Base-by-base conservation (phyloP, 2,797 vertebrate genomes). In the Ctenochaetus hawaiiensis region DNA sequence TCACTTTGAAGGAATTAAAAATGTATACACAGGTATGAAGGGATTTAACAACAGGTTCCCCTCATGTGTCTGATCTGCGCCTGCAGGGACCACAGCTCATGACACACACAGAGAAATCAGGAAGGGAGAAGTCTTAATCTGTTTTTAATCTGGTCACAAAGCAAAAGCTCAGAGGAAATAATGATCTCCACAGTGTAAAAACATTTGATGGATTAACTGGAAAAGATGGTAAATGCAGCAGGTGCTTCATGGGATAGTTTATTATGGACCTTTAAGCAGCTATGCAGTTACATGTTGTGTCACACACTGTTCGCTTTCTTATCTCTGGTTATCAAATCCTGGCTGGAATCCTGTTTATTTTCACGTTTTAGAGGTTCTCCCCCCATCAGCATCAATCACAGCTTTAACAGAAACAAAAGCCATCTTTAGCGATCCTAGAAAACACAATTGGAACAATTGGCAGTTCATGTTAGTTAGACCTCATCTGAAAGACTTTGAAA, bases 1-100 rank as follows among this genome's bases (percentile, higher is more conserved):
- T 34, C 30, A 11, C 34, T 20, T 6, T 11, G 62, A 1, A 51
- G 10, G 9, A 8, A 43, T 41, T 53, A 20, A 16, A 6, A 45
- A 17, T 45, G 44, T 16, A 45, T 6, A 49, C 37, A 37, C 8
- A 26, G 2, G 18, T 16, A 49, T 54, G 17, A 18, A 57, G 41
- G 17, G 30, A 58, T 63, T 60, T 67, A 59, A 66, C 34, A 76
- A 26, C 43, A 71, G 59, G 39, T 44, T 75, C 13, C 56, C 4
- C 43, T 57, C 14, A n/a, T 59, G 20, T n/a, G 41, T 52, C 56
- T 45, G 30, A 34, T 34, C 30, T 34, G 30, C 6, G 23, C 53
- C 49, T 74, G 63, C 64, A 73, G 66, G 62, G 45, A 62, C 45
- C 9, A 14, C 13, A 54, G n/a, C 37, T 47, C 57, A 18, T 12